A percentile compares a stretch with the other conserved stretches of the same genome.
Evolutionary conservation across 1,140 invertebrate species (phyloP).

Genomic region (Ceratoteleas bidentatus): DNA sequence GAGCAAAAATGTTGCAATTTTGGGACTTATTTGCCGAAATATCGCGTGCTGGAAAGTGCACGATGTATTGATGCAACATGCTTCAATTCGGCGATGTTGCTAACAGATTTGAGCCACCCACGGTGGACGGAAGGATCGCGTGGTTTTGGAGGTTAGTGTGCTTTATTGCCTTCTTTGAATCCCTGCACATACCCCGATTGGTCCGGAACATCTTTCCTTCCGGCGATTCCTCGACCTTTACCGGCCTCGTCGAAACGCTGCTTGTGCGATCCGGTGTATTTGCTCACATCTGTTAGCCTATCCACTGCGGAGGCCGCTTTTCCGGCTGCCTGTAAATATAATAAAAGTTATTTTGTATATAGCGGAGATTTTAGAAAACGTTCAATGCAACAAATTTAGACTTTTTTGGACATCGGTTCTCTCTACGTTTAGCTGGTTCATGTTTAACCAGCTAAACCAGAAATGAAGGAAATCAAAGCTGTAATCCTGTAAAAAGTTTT

Average conservation of each 20-base stretch:
- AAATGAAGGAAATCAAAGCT: too few relatives aligned
- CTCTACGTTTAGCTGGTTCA: too few relatives aligned
- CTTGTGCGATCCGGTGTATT: slow-evolving; percentile 95
- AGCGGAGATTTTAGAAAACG: too few relatives aligned
- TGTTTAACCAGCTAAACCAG: too few relatives aligned
- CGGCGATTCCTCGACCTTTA: slow-evolving; percentile 94
- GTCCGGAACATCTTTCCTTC: slow-evolving; percentile 90
- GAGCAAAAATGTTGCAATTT: too few relatives aligned
- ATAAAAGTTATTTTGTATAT: too few relatives aligned
- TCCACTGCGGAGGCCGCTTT: slow-evolving; percentile 89
- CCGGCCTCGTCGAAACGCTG: slow-evolving; percentile 92
- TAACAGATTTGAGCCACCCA: slow-evolving; percentile 28
- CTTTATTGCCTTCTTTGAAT: slow-evolving; percentile 89
- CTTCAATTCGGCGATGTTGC: slow-evolving; percentile 26
- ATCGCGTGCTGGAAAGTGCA: slow-evolving; percentile 2
- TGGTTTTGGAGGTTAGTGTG: slow-evolving; percentile 69
- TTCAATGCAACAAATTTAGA: too few relatives aligned
- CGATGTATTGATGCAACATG: slow-evolving; percentile 29
- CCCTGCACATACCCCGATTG: slow-evolving; percentile 93
- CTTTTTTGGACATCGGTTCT: too few relatives aligned
- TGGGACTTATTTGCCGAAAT: too few relatives aligned
- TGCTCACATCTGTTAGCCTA: slow-evolving; percentile 92
- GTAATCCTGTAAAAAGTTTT: too few relatives aligned
- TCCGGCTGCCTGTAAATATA: slow-evolving; percentile 83
- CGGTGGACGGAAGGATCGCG: slow-evolving; percentile 48